Conservation (phyloP, 2,113 vertebrate genomes). For the Hemiscyllium ocellatum region DNA sequence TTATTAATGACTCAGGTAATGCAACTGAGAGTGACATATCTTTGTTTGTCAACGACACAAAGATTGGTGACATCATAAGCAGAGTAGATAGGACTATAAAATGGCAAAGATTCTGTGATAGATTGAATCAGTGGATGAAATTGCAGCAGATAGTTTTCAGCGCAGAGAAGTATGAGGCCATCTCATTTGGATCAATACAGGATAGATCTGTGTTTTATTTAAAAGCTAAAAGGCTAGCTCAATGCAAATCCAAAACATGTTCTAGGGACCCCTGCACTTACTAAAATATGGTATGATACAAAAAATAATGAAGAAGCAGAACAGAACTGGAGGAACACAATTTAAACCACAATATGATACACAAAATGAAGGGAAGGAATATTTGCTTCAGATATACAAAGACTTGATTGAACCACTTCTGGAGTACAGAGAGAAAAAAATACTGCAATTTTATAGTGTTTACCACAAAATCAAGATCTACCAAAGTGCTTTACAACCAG, state of each 20-base stretch:
- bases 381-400: neutral
- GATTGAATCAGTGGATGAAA: neutral
- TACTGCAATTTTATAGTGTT: neutral
- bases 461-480: no score
- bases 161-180: neutral
- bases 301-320: neutral
- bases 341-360: neutral
- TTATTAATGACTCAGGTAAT: neutral
- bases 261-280: neutral
- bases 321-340: neutral
- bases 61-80: neutral
- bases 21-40: neutral
- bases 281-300: neutral
- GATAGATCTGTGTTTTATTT: neutral
- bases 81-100: neutral
- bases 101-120: neutral
- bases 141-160: neutral
- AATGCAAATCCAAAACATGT: neutral
- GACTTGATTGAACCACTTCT: neutral
- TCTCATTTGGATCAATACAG: neutral
- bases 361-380: neutral
- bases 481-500: no score
- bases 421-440: neutral
- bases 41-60: neutral
- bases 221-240: neutral